A percentile compares a stretch with the other conserved stretches of the same genome.
Evolutionary conservation across 1,140 invertebrate species (phyloP).

Genomic region (Pseudobourletiella spinata): DNA sequence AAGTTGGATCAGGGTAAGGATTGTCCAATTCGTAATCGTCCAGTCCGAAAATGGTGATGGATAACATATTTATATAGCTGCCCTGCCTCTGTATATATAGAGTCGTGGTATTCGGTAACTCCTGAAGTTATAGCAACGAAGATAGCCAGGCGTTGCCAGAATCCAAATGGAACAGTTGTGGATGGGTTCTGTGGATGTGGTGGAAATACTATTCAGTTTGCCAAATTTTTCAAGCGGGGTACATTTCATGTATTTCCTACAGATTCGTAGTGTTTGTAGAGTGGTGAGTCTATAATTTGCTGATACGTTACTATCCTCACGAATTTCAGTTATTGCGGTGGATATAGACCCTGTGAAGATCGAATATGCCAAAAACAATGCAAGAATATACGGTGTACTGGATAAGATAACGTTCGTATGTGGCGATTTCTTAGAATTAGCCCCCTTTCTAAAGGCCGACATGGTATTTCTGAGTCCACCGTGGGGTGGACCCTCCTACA

Average conservation of each 20-base stretch:
- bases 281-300: too few species aligned
- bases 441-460: slow-evolving; percentile 53
- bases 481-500: slow-evolving; percentile 55
- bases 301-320: too few species aligned
- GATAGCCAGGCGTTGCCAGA: slow-evolving; percentile 65
- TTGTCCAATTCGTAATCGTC: background rate
- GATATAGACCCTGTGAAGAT: slow-evolving; percentile 88
- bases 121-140: slow-evolving; percentile 88
- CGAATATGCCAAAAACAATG: slow-evolving; percentile 77
- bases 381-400: slow-evolving; percentile 75
- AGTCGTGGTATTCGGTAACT: slow-evolving; percentile 98
- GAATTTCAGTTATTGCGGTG: slow-evolving; percentile 81
- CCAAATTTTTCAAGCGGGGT: too few species aligned
- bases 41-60: background rate
- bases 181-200: slow-evolving; percentile 98
- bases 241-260: too few species aligned
- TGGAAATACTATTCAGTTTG: slow-evolving; percentile 96
- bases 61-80: background rate
- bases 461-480: slow-evolving; percentile 91
- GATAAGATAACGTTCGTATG: slow-evolving; percentile 87
- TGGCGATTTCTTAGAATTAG: slow-evolving; percentile 77
- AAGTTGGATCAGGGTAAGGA: slow-evolving; percentile 60
- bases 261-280: too few species aligned
- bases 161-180: slow-evolving; percentile 64
- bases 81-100: slow-evolving; percentile 41